Conservation (phyloP, 2,797 vertebrate species). For the Dermochelys coriacea region DNA sequence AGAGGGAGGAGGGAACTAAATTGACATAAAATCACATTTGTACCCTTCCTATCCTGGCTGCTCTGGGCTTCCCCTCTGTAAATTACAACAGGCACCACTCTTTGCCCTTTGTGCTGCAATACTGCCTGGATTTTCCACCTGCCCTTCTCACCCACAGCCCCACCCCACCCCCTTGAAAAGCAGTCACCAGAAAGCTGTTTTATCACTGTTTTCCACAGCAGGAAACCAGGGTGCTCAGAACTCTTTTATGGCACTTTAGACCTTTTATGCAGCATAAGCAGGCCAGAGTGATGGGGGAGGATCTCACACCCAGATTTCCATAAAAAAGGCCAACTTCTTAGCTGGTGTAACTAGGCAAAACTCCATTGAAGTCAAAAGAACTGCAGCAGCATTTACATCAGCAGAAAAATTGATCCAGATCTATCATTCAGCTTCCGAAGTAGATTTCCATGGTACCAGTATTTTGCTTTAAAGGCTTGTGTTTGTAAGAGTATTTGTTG, state of each 20-base stretch:
- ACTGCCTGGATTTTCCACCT: neutral
- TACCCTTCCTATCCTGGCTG: neutral
- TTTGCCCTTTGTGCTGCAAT: neutral
- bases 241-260: neutral
- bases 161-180: neutral
- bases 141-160: neutral
- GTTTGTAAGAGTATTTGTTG: too few relatives aligned
- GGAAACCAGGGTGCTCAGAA: neutral
- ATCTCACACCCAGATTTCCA: too few relatives aligned
- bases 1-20: fast-evolving
- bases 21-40: neutral
- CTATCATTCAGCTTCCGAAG: too few relatives aligned
- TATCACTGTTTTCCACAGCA: neutral
- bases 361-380: too few relatives aligned
- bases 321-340: too few relatives aligned
- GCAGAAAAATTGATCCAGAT: too few relatives aligned
- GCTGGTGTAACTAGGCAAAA: too few relatives aligned
- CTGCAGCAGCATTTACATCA: too few relatives aligned
- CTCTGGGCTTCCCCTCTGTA: neutral
- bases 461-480: too few relatives aligned
- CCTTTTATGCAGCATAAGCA: too few relatives aligned
- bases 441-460: too few relatives aligned
- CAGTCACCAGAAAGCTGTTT: neutral
- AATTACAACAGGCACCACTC: neutral
- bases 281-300: too few relatives aligned